Base-by-base conservation (phyloP, 2,797 vertebrate species). In the Botia almorhae region DNA sequence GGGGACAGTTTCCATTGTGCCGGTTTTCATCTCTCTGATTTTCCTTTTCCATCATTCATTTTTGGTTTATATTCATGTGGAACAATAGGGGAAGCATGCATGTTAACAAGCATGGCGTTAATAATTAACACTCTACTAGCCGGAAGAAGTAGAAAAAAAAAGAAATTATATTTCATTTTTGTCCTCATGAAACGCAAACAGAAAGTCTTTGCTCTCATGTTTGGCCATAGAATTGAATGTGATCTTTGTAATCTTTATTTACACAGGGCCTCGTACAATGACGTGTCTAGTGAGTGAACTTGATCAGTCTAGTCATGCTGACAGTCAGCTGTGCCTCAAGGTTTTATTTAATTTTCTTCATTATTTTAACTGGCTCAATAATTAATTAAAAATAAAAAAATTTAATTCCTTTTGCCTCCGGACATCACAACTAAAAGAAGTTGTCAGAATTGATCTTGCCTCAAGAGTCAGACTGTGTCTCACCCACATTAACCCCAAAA, bases 121-220 rank as follows among this genome's bases (percentile, higher is more conserved):
- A 78, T 77, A 23, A 81, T 68, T 48, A 71, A 78, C 23, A 70
- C 48, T 74, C 23, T 61, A 46, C 39, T 53, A 74, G 36, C 2
- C 43, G 55, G 16, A 55, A 8, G 63, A 23, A 36, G 6, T 26
- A 26, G 23, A 26, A 26, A 26, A 26, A 43, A 74, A 43, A 46
- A 11, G 21, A n/a, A 13, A 19, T 50, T 12, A 50, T 67, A 72
- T 83, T 73, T 55, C 4, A 70, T 77, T 82, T 70, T 68, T 56
- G 16, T 64, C 64, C 71, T 71, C 73, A 73, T 80, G 36, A 77
- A 82, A 83, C 14, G 39, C 33, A 68, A 77, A 82, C 63, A 74
- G 26, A 14, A 55, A 56, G 39, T 46, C 21, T 61, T 72, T 72
- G 63, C 71, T 79, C 21, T 71, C 33, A 68, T 61, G 80, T 75